Conservation (phyloP, 1,140 invertebrate genomes). For the Cotesia vestalis region DNA sequence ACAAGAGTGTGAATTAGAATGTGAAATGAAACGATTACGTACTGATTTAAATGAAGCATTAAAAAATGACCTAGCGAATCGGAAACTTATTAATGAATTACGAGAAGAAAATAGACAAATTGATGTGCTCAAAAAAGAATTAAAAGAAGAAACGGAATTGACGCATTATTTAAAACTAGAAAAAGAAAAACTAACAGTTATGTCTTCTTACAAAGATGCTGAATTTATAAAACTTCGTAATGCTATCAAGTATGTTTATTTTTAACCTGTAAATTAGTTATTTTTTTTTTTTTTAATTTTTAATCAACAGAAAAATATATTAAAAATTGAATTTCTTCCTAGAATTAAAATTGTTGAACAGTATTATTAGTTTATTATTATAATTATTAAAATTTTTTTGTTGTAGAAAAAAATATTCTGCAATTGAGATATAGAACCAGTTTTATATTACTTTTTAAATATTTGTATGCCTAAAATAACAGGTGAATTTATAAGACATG, state of each 20-base stretch:
- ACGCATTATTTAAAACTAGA: conserved; percentile 43
- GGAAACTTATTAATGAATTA: conserved; percentile 39
- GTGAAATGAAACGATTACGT: conserved; percentile 30
- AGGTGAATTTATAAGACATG: conserved; percentile 1
- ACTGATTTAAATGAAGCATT: conserved; percentile 39
- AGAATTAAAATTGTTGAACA: too few species aligned
- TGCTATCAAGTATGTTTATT: conserved; percentile 44
- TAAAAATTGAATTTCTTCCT: too few species aligned
- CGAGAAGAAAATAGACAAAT: conserved; percentile 38
- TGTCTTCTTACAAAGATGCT: conserved; percentile 44
- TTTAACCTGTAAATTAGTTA: background rate
- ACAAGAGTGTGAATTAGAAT: conserved; percentile 34
- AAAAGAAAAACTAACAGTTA: conserved; percentile 44
- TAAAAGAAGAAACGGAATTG: conserved; percentile 44
- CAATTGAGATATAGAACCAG: background rate
- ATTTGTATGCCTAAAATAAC: background rate
- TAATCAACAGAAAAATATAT: background rate
- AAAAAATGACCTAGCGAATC: conserved; percentile 26
- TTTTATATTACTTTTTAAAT: conserved; percentile 4
- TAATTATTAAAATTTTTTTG: background rate
- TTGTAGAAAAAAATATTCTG: conserved; percentile 1
- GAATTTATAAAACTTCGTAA: conserved; percentile 40
- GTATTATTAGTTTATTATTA: conserved; percentile 7
- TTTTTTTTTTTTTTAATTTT: too few species aligned
- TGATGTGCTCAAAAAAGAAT: conserved; percentile 39